Conservation (phyloP, 2,888 invertebrate genomes). For the Uloborus plumipes region DNA sequence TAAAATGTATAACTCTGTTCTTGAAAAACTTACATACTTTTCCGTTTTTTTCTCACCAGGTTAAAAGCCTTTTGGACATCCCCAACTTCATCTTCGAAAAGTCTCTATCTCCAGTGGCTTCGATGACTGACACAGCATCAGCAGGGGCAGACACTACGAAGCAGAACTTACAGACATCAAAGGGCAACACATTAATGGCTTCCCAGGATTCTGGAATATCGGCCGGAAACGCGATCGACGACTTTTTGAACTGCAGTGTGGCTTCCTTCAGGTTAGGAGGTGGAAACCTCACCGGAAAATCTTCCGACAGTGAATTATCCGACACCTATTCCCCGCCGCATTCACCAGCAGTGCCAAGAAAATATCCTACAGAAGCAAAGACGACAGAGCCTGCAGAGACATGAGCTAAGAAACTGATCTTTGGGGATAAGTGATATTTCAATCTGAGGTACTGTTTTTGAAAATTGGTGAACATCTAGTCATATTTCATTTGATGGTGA, state of each 20-base stretch:
- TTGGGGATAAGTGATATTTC: too few species aligned
- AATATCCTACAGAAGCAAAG: not conserved
- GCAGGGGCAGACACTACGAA: constrained; percentile 3
- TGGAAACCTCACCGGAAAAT: constrained; percentile 20
- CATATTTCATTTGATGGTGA: too few species aligned
- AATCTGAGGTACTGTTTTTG: too few species aligned
- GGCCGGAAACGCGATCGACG: constrained; percentile 9
- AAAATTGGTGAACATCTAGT: too few species aligned
- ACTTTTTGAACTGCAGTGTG: constrained; percentile 56
- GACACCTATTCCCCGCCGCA: constrained; percentile 41
- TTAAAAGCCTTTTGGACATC: constrained; percentile 57
- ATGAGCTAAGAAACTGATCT: too few species aligned
- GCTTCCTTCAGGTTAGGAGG: constrained; percentile 48
- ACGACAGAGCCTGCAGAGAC: too few species aligned
- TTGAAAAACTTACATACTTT: not conserved
- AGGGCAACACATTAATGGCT: not conserved
- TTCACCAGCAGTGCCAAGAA: constrained; percentile 16
- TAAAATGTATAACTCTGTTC: too few species aligned
- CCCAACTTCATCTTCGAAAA: constrained; percentile 61
- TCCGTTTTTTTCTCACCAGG: constrained; percentile 6
- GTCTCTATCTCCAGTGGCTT: constrained; percentile 21
- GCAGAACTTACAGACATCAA: not conserved
- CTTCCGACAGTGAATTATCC: constrained; percentile 50
- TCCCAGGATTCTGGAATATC: constrained; percentile 56
- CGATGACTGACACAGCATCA: not conserved